These are phyloP conservation scores for Penaeus vannamei DNA, from an alignment of 1,140 invertebrate genomes.

Conservation along the genomic window DNA sequence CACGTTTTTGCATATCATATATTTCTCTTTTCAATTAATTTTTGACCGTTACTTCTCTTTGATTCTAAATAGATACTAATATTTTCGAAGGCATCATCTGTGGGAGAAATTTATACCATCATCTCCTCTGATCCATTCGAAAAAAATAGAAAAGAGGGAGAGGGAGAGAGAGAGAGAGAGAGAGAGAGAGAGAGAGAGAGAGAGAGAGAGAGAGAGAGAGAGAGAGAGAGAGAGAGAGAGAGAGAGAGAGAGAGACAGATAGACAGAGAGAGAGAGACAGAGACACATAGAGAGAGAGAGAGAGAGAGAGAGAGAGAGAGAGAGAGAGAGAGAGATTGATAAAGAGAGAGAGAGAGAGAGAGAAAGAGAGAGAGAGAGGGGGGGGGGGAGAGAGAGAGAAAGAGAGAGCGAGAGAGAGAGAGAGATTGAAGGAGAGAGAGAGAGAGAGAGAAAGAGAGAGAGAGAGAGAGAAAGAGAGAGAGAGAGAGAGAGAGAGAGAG, in stretches of 20 bases:
- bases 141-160: background rate
- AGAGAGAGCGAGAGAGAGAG: conserved; percentile 34
- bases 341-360: background rate
- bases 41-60: background rate
- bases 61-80: background rate
- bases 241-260: too few species aligned
- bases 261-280: too few species aligned
- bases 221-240: background rate
- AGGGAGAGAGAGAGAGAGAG: background rate
- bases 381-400: background rate
- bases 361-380: background rate
- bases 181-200: background rate
- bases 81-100: background rate
- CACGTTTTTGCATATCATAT: too few species aligned
- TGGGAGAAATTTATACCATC: conserved; percentile 18
- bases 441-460: too few species aligned
- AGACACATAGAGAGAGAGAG: too few species aligned
- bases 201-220: background rate
- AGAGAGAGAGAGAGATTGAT: background rate
- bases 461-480: background rate
- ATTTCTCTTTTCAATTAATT: too few species aligned
- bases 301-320: background rate
- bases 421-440: conserved; percentile 35
- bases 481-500: background rate
- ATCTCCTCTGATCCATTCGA: background rate